Conservation (phyloP, 64 coral and sea anemone species). For the Montipora efflorescens region DNA sequence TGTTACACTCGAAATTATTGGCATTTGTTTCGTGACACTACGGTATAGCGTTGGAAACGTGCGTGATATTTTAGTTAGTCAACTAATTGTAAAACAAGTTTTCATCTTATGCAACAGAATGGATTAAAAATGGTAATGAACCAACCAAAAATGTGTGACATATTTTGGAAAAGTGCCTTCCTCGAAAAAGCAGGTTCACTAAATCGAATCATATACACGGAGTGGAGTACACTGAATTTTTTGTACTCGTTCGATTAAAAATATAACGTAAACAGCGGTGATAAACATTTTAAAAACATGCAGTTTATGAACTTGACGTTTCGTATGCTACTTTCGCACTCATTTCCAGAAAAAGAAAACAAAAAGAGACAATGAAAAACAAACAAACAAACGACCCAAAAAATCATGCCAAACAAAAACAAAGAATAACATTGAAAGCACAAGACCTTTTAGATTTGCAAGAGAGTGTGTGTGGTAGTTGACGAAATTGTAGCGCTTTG, state of each 20-base stretch:
- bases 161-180: conserved; percentile 3
- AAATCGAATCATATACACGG: background rate
- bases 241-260: background rate
- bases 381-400: no score
- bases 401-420: no score
- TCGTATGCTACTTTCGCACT: no score
- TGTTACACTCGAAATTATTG: conserved; percentile 18
- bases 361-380: no score
- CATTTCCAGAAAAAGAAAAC: no score
- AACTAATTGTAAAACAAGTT: conserved; percentile 5
- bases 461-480: no score
- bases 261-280: no score
- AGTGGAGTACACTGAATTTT: conserved; percentile 5
- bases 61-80: background rate
- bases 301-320: no score
- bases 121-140: background rate
- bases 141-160: conserved; percentile 33
- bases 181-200: background rate
- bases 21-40: conserved; percentile 34
- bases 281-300: no score
- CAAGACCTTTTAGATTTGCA: no score
- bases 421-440: no score
- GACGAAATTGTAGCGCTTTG: background rate
- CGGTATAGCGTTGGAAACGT: no score
- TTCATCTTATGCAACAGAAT: conserved; percentile 33